These are phyloP conservation scores for Octonoba sinensis DNA, from an alignment of 2,888 invertebrate genomes.

Conservation along the genomic window DNA sequence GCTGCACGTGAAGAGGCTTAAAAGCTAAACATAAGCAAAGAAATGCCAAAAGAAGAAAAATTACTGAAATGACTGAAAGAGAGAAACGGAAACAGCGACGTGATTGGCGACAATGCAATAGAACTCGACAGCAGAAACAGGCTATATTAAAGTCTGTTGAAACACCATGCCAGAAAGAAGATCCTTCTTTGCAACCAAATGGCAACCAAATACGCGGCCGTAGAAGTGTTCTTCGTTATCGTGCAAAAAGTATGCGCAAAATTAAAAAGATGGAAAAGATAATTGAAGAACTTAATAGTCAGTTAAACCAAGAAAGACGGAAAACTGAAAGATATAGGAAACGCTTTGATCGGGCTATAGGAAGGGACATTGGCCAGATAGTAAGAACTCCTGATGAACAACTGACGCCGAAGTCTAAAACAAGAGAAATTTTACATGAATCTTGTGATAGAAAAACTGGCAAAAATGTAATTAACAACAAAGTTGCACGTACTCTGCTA, in stretches of 20 bases:
- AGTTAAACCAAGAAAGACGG: not conserved
- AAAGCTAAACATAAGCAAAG: not conserved
- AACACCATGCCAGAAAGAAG: not conserved
- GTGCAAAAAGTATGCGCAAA: not conserved
- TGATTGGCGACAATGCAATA: not conserved
- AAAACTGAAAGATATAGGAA: slow-evolving; percentile 4
- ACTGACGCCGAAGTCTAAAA: not conserved
- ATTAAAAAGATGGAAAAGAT: not conserved
- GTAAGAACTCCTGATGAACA: not conserved
- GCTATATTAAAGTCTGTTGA: not conserved
- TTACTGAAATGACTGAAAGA: not conserved
- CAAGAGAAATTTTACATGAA: slow-evolving; percentile 2
- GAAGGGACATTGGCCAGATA: not conserved
- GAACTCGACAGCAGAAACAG: not conserved
- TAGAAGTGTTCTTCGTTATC: not conserved
- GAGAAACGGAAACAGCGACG: not conserved
- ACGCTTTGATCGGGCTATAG: not conserved
- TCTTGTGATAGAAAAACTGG: not conserved
- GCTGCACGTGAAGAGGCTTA: too few species aligned
- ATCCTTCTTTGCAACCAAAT: not conserved
- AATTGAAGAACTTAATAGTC: not conserved
- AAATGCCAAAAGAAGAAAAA: not conserved
- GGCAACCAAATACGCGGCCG: not conserved
- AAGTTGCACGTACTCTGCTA: not conserved
- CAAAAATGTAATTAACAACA: too few species aligned